phyloP scores from a whole-genome alignment of 2,888 invertebrate genomes.

The Hemicrepidius hirtus region DNA sequence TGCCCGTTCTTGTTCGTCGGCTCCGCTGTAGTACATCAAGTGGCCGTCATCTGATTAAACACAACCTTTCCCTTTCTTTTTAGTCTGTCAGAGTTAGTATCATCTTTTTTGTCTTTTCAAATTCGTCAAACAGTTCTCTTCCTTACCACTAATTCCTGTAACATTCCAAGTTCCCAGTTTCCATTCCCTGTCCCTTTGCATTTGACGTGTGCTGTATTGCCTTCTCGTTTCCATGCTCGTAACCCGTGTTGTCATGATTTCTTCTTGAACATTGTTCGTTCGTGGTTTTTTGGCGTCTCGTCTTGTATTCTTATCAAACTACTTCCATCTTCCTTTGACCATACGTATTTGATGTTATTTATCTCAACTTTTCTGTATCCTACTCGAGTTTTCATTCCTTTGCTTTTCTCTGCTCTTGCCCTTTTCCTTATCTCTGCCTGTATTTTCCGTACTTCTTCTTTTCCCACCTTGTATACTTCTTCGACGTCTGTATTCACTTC shows the following conservation, averaged over 20 bases:
- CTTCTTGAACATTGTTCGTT: neutral
- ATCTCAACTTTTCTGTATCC: slow-evolving; percentile 4
- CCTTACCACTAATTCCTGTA: too few species aligned
- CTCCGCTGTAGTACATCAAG: too few species aligned
- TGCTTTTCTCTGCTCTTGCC: neutral
- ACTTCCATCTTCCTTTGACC: neutral
- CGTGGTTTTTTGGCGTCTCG: neutral
- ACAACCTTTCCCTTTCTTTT: slow-evolving; percentile 5
- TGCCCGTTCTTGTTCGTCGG: too few species aligned
- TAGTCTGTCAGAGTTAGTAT: neutral
- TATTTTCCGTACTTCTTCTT: slow-evolving; percentile 5
- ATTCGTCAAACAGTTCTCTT: too few species aligned
- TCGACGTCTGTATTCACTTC: neutral
- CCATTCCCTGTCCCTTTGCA: neutral
- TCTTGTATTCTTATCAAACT: slow-evolving; percentile 10
- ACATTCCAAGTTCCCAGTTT: slow-evolving; percentile 9
- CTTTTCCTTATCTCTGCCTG: slow-evolving; percentile 9
- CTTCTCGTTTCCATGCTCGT: slow-evolving; percentile 2
- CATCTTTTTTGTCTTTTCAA: neutral
- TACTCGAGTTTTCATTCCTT: slow-evolving; percentile 1
- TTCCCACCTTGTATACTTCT: too few species aligned
- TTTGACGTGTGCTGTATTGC: neutral
- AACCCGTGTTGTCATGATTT: neutral
- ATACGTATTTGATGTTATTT: slow-evolving; percentile 3
- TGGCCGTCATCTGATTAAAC: neutral